Evolutionary conservation across 2,797 vertebrate genomes (phyloP).

Genomic region (Xenopus petersii): DNA sequence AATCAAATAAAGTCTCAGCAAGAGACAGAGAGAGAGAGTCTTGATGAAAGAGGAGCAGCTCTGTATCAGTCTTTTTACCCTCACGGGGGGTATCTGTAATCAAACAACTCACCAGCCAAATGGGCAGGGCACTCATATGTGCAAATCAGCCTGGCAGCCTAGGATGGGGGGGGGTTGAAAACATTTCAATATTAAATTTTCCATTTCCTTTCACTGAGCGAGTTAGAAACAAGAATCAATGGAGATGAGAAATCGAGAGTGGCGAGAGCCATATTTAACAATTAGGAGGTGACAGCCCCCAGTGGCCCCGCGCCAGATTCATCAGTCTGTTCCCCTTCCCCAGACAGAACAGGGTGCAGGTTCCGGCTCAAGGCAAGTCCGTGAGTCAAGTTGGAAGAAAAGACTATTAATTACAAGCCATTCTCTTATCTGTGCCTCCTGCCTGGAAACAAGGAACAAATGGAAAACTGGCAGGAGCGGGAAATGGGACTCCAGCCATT

Average conservation of each 20-base stretch:
- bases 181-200: too few relatives aligned
- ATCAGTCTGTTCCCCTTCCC: slow-evolving; percentile 26
- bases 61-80: too few relatives aligned
- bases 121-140: too few relatives aligned
- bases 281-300: slow-evolving; percentile 8
- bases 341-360: not conserved
- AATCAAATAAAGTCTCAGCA: not conserved
- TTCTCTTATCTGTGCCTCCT: slow-evolving; percentile 1
- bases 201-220: too few relatives aligned
- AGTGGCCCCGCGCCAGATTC: not conserved
- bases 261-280: not conserved
- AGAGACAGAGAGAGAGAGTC: not conserved
- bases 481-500: not conserved
- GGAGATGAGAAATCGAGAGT: slow-evolving; percentile 17
- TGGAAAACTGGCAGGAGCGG: not conserved
- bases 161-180: too few relatives aligned
- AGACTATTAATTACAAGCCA: not conserved
- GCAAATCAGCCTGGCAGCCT: too few relatives aligned
- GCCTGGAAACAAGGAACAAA: slow-evolving; percentile 17
- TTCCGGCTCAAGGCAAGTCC: not conserved
- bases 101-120: too few relatives aligned
- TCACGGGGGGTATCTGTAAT: too few relatives aligned
- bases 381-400: not conserved
- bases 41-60: too few relatives aligned
- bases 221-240: slow-evolving; percentile 15